Percentiles rank a stretch among this genome's conserved stretches.
phyloP scores from a whole-genome alignment of 2,113 vertebrate genomes.

The Lonchura striata region DNA sequence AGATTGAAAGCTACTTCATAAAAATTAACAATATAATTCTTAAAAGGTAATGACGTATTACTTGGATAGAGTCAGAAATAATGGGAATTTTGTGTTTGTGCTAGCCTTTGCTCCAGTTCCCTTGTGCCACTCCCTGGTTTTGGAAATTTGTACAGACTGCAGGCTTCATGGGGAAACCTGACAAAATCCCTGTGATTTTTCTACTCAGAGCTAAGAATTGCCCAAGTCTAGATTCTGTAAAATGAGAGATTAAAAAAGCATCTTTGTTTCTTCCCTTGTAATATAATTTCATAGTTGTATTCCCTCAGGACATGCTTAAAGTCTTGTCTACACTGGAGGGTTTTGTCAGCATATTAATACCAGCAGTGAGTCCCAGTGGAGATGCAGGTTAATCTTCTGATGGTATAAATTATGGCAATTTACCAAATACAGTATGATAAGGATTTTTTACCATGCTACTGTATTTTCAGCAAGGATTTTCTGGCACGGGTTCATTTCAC shows the following conservation, averaged over 20 bases:
- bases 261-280: not conserved
- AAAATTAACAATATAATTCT: not conserved
- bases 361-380: not conserved
- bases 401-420: not conserved
- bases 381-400: not conserved
- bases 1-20: not conserved
- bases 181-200: not conserved
- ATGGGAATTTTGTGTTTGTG: not conserved
- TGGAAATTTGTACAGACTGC: not conserved
- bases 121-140: not conserved
- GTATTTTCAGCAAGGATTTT: not conserved
- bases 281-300: not conserved
- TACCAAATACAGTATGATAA: not conserved
- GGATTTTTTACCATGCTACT: not conserved
- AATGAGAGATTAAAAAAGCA: not conserved
- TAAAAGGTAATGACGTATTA: not conserved
- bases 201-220: not conserved
- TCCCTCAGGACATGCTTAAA: not conserved
- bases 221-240: not conserved
- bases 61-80: not conserved
- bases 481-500: not conserved
- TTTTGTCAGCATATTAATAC: not conserved
- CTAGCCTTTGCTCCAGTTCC: not conserved
- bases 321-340: not conserved
- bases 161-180: not conserved